phyloP scores from a whole-genome alignment of 2,113 vertebrate species.

The Diphyllodes magnificus region DNA sequence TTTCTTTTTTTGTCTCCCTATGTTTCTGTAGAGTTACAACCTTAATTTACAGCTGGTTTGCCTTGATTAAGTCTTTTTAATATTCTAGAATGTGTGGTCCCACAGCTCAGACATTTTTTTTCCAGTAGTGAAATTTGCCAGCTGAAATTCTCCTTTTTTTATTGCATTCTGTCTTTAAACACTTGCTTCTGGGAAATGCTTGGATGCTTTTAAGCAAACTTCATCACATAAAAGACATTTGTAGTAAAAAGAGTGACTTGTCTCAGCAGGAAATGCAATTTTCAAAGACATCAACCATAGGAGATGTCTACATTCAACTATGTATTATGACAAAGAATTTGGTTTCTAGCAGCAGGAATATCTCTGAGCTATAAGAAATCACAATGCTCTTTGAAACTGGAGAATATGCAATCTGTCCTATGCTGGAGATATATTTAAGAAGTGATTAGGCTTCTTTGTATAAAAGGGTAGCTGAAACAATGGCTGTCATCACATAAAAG shows the following conservation, averaged over 20 bases:
- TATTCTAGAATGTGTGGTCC: background rate
- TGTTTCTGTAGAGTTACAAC: background rate
- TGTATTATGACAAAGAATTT: conserved; percentile 34
- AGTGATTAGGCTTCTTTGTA: background rate
- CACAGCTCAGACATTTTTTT: background rate
- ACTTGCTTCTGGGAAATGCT: conserved; percentile 6
- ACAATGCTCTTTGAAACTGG: background rate
- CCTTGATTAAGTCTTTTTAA: background rate
- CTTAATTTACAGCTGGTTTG: background rate
- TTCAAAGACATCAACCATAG: conserved; percentile 13
- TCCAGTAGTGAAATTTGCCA: background rate
- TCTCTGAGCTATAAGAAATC: conserved; percentile 20
- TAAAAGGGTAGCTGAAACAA: background rate
- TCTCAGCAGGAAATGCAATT: conserved; percentile 20
- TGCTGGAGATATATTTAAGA: background rate
- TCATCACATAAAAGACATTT: conserved; percentile 2
- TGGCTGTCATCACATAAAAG: background rate
- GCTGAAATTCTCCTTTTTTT: background rate
- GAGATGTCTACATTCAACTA: background rate
- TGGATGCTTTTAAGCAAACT: conserved; percentile 32
- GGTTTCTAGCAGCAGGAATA: conserved; percentile 23
- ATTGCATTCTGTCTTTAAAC: conserved; percentile 10
- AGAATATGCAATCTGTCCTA: background rate
- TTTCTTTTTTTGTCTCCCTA: background rate
- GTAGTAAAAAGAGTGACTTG: conserved; percentile 18